Evolutionary conservation across 2,113 vertebrate species (phyloP), one percentile per base, ranked within the genome.

Genomic region (Apodemus speciosus): DNA sequence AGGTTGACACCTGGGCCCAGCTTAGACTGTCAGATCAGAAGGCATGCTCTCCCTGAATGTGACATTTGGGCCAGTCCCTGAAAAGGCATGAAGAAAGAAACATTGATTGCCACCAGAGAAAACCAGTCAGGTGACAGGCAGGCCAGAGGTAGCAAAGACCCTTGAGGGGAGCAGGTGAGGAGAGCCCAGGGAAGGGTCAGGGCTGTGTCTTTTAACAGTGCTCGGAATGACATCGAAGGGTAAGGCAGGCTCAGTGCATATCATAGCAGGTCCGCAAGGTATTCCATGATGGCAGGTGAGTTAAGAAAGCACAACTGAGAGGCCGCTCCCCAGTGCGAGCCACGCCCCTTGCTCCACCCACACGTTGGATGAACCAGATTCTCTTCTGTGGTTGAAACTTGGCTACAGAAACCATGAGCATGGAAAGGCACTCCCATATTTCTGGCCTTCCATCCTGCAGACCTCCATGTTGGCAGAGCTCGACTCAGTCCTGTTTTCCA

Each of bases 111-210:
- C 20, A 6, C 23, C 23, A 75, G 40, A 86, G 23, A 60, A 58
- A 16, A 2, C 14, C 1, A 0, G n/a, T 53, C 25, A 1, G 9
- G 30, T 11, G 18, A 9, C 4, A 51, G 13, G 23, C 1, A 64
- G 62, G 15, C 7, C 11, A 3, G 40, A 53, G 6, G 58, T 9
- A 4, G 40, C 81, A 51, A 7, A n/a, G n/a, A 9, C 53, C 68
- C 15, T 0, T 8, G 32, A 46, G 38, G 10, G n/a, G 27, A 91
- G 75, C 2, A 7, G 35, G 3, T 32, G 64, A 46, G n/a, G 32
- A 84, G 7, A 21, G 9, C 27, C 7, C 1, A 30, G 9, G 2
- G 0, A 32, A 27, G 3, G 38, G 46, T 32, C 71, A 6, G 1
- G 49, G 6, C 9, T 40, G 18, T 5, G 15, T 30, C 32, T 9